Evolutionary conservation across 2,888 invertebrate species (phyloP), one percentile per base, ranked within the genome.

Genomic region (Resseliella maxima): DNA sequence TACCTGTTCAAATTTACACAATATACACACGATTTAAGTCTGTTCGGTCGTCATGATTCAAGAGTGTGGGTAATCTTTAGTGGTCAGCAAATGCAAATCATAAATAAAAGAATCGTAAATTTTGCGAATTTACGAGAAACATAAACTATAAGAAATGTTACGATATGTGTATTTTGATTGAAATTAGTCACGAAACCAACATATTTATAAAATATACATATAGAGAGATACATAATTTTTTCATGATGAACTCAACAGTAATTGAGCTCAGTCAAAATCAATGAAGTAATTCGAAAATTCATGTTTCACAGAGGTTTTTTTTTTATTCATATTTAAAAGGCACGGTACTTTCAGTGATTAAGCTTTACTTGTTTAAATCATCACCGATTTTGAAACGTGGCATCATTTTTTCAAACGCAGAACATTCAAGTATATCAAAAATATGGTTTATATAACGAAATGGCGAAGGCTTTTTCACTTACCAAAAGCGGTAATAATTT

Each of bases 1-100:
- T 72, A 59, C 59, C 72, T 72, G 72, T 72, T 72, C 72, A 72
- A 72, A 27, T 31, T 72, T 72, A 31, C 72, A 72, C 72, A 72
- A 72, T 50, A 59, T 12, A 27, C 6, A 59, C 59, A 24, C 59
- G 27, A 2, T 59, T 2, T 59, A 12, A 59, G 5, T 12, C 10
- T 31, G 18, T 18, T 50, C 18, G 8, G 46, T 15, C 18, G 15
- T 8, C 15, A 24, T 59, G n/a, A 0, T 31, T 72, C 31, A 72
- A n/a, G 3, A 3, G 12, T 12, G 15, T 31, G 72, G 31, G 12
- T n/a, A n/a, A 31, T 72, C 31, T 15, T 72, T 59, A 6, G 59
- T 59, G 59, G 27, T 59, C 12, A 59, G 27, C 59, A 59, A 59
- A 59, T 59, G 59, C 24, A 59, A 59, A 59, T 59, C 59, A 59